Conservation (phyloP, 2,888 invertebrate genomes). For the Archaeoteleia sp. region DNA sequence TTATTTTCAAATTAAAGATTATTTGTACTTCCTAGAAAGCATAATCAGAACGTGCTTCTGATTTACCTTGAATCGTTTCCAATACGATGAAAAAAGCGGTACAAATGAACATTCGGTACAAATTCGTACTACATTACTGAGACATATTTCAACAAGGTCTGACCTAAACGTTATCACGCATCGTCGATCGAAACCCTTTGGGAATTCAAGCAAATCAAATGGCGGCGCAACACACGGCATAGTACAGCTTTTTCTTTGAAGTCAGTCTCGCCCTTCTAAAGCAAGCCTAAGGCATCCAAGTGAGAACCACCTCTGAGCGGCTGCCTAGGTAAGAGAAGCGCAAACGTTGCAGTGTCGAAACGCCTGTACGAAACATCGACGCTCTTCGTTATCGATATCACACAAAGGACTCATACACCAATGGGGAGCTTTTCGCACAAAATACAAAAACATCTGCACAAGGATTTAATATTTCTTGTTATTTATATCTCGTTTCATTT, state of each 20-base stretch:
- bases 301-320: conserved; percentile 63
- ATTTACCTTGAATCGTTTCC: conserved; percentile 24
- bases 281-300: conserved; percentile 62
- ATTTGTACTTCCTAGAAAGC: background rate
- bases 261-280: conserved; percentile 63
- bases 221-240: conserved; percentile 59
- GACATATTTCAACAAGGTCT: conserved; percentile 52
- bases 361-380: conserved; percentile 65
- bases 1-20: background rate
- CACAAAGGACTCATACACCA: conserved; percentile 60
- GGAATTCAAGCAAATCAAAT: conserved; percentile 66
- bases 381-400: conserved; percentile 63
- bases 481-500: conserved; percentile 15
- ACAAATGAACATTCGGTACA: conserved; percentile 46
- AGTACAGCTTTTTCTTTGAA: conserved; percentile 68
- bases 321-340: conserved; percentile 50
- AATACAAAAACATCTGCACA: conserved; percentile 21
- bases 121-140: conserved; percentile 51
- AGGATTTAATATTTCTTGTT: conserved; percentile 39
- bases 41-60: conserved; percentile 24
- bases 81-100: conserved; percentile 26
- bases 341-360: conserved; percentile 54
- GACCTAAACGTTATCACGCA: conserved; percentile 53
- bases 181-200: conserved; percentile 52
- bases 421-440: conserved; percentile 35